Evolutionary conservation across 2,888 invertebrate species (phyloP).

Genomic region (Merodon equestris): DNA sequence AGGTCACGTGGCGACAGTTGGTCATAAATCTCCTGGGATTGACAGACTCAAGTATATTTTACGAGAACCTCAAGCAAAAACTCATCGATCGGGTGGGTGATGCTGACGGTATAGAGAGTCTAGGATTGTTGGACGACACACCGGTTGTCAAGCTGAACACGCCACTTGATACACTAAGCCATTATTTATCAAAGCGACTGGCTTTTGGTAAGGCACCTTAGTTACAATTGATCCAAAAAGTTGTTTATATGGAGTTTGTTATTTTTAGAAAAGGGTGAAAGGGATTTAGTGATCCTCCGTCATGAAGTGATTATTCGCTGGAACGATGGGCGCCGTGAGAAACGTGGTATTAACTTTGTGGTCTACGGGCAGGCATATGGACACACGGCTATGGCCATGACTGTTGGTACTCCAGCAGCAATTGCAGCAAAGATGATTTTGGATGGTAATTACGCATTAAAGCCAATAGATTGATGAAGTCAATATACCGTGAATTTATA

Average conservation of each 20-base stretch:
- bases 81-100: conserved; percentile 89
- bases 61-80: conserved; percentile 93
- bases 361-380: conserved; percentile 90
- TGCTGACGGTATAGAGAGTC: conserved; percentile 88
- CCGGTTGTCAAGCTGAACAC: conserved; percentile 89
- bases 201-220: conserved; percentile 82
- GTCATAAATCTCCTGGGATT: conserved; percentile 92
- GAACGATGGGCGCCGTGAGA: conserved; percentile 91
- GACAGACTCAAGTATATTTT: conserved; percentile 91
- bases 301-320: conserved; percentile 96
- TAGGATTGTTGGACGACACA: conserved; percentile 93
- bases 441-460: conserved; percentile 84
- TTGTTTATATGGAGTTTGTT: not conserved
- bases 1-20: conserved; percentile 95
- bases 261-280: conserved; percentile 85
- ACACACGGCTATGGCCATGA: conserved; percentile 97
- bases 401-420: conserved; percentile 95
- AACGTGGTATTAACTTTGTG: conserved; percentile 91
- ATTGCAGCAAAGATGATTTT: conserved; percentile 99
- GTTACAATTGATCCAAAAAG: no score
- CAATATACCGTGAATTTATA: no score
- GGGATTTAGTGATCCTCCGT: conserved; percentile 95
- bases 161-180: conserved; percentile 95
- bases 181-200: conserved; percentile 90
- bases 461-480: no score